Base-by-base conservation (phyloP, 37 sponge, comb jelly and placozoan genomes). In the Bolinopsis microptera region DNA sequence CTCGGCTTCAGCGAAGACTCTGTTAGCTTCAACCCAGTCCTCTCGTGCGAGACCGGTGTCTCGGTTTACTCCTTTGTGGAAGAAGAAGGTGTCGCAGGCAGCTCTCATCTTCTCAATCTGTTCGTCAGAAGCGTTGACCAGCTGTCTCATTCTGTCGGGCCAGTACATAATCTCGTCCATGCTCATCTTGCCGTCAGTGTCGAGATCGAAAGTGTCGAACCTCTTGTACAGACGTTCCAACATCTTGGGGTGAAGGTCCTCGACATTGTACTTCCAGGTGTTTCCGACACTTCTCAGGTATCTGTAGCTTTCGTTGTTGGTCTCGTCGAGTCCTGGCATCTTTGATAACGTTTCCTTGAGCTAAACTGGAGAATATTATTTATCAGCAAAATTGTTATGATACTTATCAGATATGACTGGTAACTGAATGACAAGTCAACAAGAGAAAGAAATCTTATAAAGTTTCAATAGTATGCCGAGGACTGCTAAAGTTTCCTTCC, bases 231-330 rank as follows among this genome's bases (percentile, higher is more conserved):
- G 80, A 77, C 80, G 80, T 16, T 34, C 28, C 80, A 77, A 35
- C 80, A 77, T 77, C 80, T 77, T 77, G 80, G 80, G 80, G 36
- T 77, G 80, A 36, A 77, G 80, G 80, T 77, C 80, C 80, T 77
- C 80, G 13, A 77, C 80, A 32, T 77, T 77, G 35, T 34, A 77
- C 80, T 77, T 34, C 80, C 80, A 77, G 33, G 28, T 18, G 37
- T 77, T 77, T 77, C 80, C 80, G 3, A 77, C 80, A 77, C 80
- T 77, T 77, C 80, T 77, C 36, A 77, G 80, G 32, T 77, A 77
- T 32, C 80, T 27, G 80, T 77, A 77, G 32, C 80, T 77, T 32
- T 77, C 80, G 80, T 77, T 77, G 80, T 77, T 77, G 1, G 27
- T 13, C 80, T 77, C 80, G 80, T 77, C 32, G 35, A 77, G 80